Base-by-base conservation (phyloP, 2,113 vertebrate genomes). In the Suncus etruscus region DNA sequence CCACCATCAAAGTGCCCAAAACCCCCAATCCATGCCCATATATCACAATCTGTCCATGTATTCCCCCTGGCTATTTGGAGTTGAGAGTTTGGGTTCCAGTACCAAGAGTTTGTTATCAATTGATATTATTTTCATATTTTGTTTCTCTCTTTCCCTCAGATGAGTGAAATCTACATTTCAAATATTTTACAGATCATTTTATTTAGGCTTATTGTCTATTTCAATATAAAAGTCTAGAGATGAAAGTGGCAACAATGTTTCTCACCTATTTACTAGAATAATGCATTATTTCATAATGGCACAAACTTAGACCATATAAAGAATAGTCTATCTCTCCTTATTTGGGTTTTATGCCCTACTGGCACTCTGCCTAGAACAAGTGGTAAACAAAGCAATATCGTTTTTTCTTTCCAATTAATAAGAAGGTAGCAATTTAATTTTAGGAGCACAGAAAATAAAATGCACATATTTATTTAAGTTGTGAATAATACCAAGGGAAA, bases 361-460 rank as follows among this genome's bases (percentile, higher is more conserved):
- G 75, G 39, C 68, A 69, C 20, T 90, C 8, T 92, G 51, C 69
- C 48, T 94, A 22, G 32, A 45, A 51, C 2, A 92, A 90, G 32
- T 78, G 29, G 65, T 66, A 89, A 94, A 86, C 31, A 93, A 77
- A 45, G 29, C 18, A 86, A 39, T 69, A 83, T 77, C 12, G 80
- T 27, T 95, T 92, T 95, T 79, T 82, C 27, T 83, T 86, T 77
- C 15, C 11, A 90, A 70, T 81, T 93, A 94, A 90, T 91, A 73
- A 92, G 54, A 86, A 91, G 2, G 32, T 88, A 86, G 15, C 1
- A 63, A 76, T 91, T 87, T 94, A 91, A 76, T 87, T 77, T 91
- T 94, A 95, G 50, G 61, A 92, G 6, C 76, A 81, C 1, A 20
- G 31, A 79, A 93, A 94, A 83, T 63, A n/a, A 27, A 63, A 70